Percentiles rank a stretch among this genome's conserved stretches.
phyloP scores from a whole-genome alignment of 2,113 vertebrate species.

The Phaethornis superciliosus region DNA sequence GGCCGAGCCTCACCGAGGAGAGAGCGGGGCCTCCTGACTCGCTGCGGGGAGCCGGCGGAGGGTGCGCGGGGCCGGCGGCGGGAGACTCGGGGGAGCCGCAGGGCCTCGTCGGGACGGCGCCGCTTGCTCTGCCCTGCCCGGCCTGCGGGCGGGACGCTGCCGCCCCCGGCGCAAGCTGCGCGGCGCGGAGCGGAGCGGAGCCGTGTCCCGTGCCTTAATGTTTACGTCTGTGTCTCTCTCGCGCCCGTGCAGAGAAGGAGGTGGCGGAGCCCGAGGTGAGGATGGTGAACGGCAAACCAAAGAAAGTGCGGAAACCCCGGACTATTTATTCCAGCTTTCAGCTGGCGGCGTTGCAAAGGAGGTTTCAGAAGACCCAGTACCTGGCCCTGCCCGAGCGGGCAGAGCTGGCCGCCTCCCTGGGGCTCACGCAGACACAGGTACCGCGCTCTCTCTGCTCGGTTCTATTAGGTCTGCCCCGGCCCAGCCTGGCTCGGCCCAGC shows the following conservation, averaged over 20 bases:
- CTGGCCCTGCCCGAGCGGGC: conserved; percentile 96
- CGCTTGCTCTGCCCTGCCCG: neutral
- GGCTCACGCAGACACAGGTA: conserved; percentile 98
- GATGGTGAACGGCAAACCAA: conserved; percentile 99
- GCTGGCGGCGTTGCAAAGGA: conserved; percentile 94
- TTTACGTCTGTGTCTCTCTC: conserved; percentile 40
- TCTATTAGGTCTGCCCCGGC: neutral
- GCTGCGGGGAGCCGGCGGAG: neutral
- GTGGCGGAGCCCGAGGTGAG: conserved; percentile 92
- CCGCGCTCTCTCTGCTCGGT: neutral
- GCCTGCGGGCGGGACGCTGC: neutral
- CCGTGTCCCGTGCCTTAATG: neutral
- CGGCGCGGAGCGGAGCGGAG: neutral
- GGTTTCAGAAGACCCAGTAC: conserved; percentile 99
- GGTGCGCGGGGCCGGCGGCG: neutral
- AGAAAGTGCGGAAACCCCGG: conserved; percentile 97
- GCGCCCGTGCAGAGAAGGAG: conserved; percentile 88
- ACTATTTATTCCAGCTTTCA: conserved; percentile 99
- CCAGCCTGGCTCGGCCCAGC: neutral
- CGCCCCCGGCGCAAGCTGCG: neutral
- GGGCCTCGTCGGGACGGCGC: conserved; percentile 4
- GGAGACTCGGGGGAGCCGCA: neutral
- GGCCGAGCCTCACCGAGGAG: neutral
- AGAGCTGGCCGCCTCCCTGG: conserved; percentile 93
- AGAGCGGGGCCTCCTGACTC: neutral